Conservation (phyloP, 2,797 vertebrate genomes). For the Sebastes miniatus region DNA sequence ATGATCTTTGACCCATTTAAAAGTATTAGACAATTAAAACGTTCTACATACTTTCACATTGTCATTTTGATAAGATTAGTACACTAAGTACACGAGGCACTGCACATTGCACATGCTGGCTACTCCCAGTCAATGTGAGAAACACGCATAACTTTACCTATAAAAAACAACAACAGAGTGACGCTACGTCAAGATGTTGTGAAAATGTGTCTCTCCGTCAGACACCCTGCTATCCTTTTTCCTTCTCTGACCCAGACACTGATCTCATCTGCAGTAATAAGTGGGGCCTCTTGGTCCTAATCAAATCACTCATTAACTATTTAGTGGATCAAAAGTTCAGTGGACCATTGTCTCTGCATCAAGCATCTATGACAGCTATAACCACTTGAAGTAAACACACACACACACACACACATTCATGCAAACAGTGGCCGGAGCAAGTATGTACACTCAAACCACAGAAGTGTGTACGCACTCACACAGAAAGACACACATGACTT, state of each 20-base stretch:
- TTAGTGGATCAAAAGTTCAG: slow-evolving; percentile 94
- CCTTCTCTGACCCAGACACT: slow-evolving; percentile 84
- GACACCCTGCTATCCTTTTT: slow-evolving; percentile 57
- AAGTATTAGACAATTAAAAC: background rate
- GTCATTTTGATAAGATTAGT: background rate
- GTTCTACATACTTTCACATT: background rate
- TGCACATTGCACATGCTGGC: background rate
- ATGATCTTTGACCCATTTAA: background rate
- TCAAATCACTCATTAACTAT: slow-evolving; percentile 97
- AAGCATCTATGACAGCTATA: slow-evolving; percentile 63
- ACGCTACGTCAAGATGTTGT: slow-evolving; percentile 19
- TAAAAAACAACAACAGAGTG: background rate
- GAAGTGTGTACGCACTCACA: slow-evolving; percentile 21
- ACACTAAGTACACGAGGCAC: background rate
- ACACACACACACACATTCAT: slow-evolving; percentile 8
- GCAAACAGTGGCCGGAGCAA: slow-evolving; percentile 16
- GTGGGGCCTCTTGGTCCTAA: slow-evolving; percentile 84
- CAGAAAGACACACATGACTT: slow-evolving; percentile 45
- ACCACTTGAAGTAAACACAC: slow-evolving; percentile 45
- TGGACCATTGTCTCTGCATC: slow-evolving; percentile 87
- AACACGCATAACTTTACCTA: background rate
- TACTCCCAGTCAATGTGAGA: background rate
- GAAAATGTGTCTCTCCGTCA: slow-evolving; percentile 29
- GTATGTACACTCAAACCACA: slow-evolving; percentile 13
- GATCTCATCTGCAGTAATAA: slow-evolving; percentile 86